These are phyloP conservation scores for Hetaerina titia DNA, from an alignment of 2,888 invertebrate genomes.

Conservation along the genomic window DNA sequence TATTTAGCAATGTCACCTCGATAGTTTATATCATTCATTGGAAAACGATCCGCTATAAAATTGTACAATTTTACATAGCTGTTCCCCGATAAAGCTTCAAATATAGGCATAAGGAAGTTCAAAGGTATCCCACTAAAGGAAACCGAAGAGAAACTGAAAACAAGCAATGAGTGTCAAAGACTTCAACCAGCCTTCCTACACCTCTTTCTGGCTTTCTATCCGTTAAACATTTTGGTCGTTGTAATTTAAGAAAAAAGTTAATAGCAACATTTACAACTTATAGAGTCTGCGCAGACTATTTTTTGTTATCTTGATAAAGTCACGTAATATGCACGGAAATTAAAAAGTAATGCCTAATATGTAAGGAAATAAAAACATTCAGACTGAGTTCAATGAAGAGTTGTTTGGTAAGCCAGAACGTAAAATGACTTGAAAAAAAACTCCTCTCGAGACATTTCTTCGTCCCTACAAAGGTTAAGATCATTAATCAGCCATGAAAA, in stretches of 20 bases:
- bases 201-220: background rate
- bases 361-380: background rate
- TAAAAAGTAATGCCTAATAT: background rate
- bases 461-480: slow-evolving; percentile 52
- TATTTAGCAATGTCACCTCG: too few relatives aligned
- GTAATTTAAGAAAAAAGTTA: background rate
- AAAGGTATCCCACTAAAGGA: background rate
- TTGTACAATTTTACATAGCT: too few relatives aligned
- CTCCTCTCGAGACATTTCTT: slow-evolving; percentile 25
- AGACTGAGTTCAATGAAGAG: background rate
- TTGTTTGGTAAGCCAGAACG: slow-evolving; percentile 2
- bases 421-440: slow-evolving; percentile 23
- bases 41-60: too few relatives aligned
- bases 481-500: slow-evolving; percentile 66
- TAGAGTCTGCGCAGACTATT: background rate
- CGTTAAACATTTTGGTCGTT: background rate
- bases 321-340: background rate
- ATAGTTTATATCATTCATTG: too few relatives aligned
- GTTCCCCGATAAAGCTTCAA: too few relatives aligned
- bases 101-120: too few relatives aligned
- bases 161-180: background rate
- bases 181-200: background rate
- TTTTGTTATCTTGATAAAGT: background rate
- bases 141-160: background rate
- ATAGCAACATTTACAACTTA: background rate